Evolutionary conservation across 2,797 vertebrate species (phyloP).

Genomic region (Heteromormyrus szaboi): DNA sequence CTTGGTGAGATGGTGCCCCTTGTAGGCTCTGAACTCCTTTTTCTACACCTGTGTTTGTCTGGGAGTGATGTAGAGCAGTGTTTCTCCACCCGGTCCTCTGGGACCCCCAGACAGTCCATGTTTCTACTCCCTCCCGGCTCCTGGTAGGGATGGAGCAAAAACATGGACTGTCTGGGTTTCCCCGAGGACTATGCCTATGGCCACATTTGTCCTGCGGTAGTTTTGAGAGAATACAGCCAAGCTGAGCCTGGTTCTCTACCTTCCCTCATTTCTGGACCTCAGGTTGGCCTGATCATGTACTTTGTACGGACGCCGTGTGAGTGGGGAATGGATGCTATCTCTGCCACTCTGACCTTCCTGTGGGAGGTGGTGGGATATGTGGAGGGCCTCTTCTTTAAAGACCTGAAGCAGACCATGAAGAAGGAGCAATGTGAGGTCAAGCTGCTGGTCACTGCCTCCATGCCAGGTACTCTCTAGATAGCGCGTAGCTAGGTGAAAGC

Average conservation of each 20-base stretch:
- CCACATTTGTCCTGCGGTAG: background rate
- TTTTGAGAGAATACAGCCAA: background rate
- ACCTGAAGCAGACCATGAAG: slow-evolving; percentile 99
- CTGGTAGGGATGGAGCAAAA: background rate
- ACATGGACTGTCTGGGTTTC: background rate
- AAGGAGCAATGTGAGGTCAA: slow-evolving; percentile 99
- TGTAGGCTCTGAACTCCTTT: background rate
- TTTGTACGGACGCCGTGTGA: slow-evolving; percentile 96
- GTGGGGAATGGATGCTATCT: slow-evolving; percentile 99
- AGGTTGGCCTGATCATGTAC: slow-evolving; percentile 99
- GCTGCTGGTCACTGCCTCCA: slow-evolving; percentile 92
- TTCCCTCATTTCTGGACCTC: background rate
- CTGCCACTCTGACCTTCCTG: slow-evolving; percentile 92
- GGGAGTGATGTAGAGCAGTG: background rate
- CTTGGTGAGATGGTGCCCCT: slow-evolving; percentile 65
- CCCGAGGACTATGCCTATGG: background rate
- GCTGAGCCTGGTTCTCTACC: background rate
- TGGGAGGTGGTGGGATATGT: slow-evolving; percentile 98
- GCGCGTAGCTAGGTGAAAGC: background rate
- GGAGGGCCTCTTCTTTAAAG: slow-evolving; percentile 97
- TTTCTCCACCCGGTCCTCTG: background rate
- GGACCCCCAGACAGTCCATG: background rate
- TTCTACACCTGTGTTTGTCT: background rate
- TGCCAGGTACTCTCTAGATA: slow-evolving; percentile 75
- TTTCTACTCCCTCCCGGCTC: background rate